Percentiles rank a stretch among this genome's conserved stretches.
Conservation (phyloP, 1,140 invertebrate genomes). For the Polypedilum vanderplanki region DNA sequence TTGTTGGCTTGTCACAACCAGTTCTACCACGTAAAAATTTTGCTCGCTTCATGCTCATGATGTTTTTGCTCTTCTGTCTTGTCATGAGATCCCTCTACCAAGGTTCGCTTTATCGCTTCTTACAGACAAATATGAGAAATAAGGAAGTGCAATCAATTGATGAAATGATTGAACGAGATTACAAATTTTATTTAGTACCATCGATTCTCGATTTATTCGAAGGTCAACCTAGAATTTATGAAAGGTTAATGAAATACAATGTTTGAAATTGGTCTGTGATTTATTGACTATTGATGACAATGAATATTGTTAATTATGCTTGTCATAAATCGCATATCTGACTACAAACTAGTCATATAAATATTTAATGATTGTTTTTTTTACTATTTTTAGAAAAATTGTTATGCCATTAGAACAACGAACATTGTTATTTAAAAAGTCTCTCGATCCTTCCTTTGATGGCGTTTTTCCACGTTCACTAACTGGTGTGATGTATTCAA, state of each 20-base stretch:
- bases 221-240: background rate
- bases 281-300: background rate
- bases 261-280: background rate
- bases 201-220: background rate
- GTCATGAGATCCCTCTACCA: background rate
- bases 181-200: background rate
- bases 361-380: no score
- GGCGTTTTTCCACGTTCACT: background rate
- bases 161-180: conserved; percentile 13
- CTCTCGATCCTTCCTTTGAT: background rate
- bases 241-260: background rate
- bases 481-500: background rate
- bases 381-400: background rate
- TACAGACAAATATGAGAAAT: background rate
- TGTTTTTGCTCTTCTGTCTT: background rate
- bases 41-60: background rate
- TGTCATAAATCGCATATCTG: no score
- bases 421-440: background rate
- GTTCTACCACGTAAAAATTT: background rate
- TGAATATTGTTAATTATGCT: no score
- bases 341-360: no score
- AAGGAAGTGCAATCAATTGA: conserved; percentile 10
- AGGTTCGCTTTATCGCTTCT: background rate
- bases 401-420: background rate
- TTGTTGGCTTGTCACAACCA: background rate